Conservation (phyloP, 2,113 vertebrate species). For the Gambusia holbrooki region DNA sequence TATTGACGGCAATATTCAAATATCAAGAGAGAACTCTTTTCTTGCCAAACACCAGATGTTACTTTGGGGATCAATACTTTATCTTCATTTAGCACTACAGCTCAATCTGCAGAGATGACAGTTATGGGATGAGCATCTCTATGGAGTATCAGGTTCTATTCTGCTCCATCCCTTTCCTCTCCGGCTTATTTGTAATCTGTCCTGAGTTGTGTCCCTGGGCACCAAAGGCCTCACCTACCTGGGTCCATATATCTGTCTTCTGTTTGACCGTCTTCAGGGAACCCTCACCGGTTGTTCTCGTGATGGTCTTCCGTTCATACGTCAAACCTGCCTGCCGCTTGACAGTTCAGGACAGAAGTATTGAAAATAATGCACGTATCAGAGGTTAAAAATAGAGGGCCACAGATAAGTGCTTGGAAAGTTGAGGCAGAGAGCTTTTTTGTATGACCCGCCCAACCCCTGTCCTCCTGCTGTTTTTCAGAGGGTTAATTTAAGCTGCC, state of each 20-base stretch:
- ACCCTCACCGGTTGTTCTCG: slow-evolving; percentile 76
- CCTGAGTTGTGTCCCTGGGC: slow-evolving; percentile 78
- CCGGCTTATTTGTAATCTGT: slow-evolving; percentile 84
- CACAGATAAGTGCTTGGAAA: slow-evolving; percentile 59
- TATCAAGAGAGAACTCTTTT: slow-evolving; percentile 42
- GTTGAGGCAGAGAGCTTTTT: slow-evolving; percentile 55
- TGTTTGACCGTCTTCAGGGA: slow-evolving; percentile 77
- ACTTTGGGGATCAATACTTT: slow-evolving; percentile 70
- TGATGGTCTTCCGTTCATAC: slow-evolving; percentile 81
- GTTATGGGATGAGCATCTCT: slow-evolving; percentile 77
- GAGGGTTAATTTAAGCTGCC: slow-evolving; percentile 75
- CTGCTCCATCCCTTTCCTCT: slow-evolving; percentile 75
- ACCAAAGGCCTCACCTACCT: slow-evolving; percentile 72
- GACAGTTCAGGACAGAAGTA: slow-evolving; percentile 77
- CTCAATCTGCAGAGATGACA: slow-evolving; percentile 74
- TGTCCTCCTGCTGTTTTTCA: slow-evolving; percentile 56
- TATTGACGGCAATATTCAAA: slow-evolving; percentile 60
- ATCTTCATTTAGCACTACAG: slow-evolving; percentile 74
- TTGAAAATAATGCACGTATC: slow-evolving; percentile 83
- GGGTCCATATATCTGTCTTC: slow-evolving; percentile 78
- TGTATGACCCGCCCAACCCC: slow-evolving; percentile 52
- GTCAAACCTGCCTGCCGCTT: slow-evolving; percentile 78
- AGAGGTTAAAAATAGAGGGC: slow-evolving; percentile 79
- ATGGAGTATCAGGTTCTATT: slow-evolving; percentile 79
- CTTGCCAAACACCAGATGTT: slow-evolving; percentile 66